These are phyloP conservation scores for Spodoptera litura DNA, from an alignment of 1,140 invertebrate genomes.

Conservation along the genomic window DNA sequence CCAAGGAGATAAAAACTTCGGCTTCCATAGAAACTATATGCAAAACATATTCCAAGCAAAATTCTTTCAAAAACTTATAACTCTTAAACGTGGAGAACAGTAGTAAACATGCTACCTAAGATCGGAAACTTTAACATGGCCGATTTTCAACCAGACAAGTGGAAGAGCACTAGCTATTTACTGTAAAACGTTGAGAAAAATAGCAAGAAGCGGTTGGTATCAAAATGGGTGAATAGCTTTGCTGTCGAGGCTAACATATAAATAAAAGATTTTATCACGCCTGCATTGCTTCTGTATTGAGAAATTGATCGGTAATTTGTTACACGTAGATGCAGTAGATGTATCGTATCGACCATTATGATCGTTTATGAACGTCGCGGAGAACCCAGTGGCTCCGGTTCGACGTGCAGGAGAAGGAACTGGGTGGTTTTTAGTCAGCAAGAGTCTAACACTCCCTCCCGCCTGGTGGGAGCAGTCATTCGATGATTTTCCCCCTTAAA, in stretches of 20 bases:
- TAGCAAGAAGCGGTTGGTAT: constrained; percentile 3
- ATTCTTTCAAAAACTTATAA: too few species aligned
- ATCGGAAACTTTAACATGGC: constrained; percentile 21
- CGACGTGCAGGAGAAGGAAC: too few species aligned
- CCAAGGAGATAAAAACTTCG: too few species aligned
- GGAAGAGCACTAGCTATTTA: constrained; percentile 9
- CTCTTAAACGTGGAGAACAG: neutral
- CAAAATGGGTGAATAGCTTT: neutral
- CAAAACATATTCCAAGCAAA: neutral
- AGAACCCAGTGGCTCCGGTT: too few species aligned
- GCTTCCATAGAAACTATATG: too few species aligned
- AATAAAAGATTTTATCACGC: constrained; percentile 29
- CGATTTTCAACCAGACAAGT: constrained; percentile 18
- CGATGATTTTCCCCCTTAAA: too few species aligned
- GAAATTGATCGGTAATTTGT: constrained; percentile 19
- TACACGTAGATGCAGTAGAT: neutral
- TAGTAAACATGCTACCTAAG: neutral
- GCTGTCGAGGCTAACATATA: neutral
- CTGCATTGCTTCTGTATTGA: constrained; percentile 10
- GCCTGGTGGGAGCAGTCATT: too few species aligned
- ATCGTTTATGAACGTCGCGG: too few species aligned
- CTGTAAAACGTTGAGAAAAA: constrained; percentile 8
- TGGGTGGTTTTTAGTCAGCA: too few species aligned
- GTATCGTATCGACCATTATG: too few species aligned
- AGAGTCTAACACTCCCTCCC: too few species aligned